These are phyloP conservation scores for Chelonus insularis DNA, from an alignment of 1,140 invertebrate genomes.

Conservation along the genomic window DNA sequence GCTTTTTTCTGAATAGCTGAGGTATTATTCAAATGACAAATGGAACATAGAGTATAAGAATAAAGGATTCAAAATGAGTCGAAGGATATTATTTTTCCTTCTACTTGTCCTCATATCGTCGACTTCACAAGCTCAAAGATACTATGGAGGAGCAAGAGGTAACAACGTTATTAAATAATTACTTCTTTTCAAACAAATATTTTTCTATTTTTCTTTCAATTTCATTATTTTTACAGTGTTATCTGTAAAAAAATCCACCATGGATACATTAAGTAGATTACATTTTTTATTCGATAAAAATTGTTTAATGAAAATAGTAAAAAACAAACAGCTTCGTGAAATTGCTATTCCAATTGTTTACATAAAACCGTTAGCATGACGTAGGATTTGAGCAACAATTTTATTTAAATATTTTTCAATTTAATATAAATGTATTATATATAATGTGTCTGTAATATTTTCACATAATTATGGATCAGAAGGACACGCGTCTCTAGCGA, in stretches of 20 bases:
- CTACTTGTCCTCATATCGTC: slow-evolving; percentile 34
- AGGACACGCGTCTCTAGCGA: slow-evolving; percentile 10
- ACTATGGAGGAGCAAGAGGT: slow-evolving; percentile 23
- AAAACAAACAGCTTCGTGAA: too few species aligned
- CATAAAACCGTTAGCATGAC: too few species aligned
- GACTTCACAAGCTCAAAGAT: slow-evolving; percentile 35
- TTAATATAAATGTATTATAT: neutral
- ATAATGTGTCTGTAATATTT: slow-evolving; percentile 29
- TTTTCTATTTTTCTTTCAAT: neutral
- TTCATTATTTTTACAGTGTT: too few species aligned
- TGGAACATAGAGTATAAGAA: slow-evolving; percentile 31
- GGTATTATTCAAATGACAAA: slow-evolving; percentile 4
- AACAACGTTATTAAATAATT: slow-evolving; percentile 39
- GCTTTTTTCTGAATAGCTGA: neutral
- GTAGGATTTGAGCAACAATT: too few species aligned
- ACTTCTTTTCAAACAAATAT: neutral
- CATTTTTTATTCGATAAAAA: too few species aligned
- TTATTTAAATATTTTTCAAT: slow-evolving; percentile 12
- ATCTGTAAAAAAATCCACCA: too few species aligned
- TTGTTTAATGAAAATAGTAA: too few species aligned
- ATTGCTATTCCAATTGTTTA: too few species aligned
- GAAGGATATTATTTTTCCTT: slow-evolving; percentile 37
- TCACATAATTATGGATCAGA: slow-evolving; percentile 32
- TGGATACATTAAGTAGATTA: too few species aligned
- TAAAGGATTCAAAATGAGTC: slow-evolving; percentile 17